Base-by-base conservation (phyloP, 92 coral and sea anemone genomes). In the Epizoanthus stellaris region DNA sequence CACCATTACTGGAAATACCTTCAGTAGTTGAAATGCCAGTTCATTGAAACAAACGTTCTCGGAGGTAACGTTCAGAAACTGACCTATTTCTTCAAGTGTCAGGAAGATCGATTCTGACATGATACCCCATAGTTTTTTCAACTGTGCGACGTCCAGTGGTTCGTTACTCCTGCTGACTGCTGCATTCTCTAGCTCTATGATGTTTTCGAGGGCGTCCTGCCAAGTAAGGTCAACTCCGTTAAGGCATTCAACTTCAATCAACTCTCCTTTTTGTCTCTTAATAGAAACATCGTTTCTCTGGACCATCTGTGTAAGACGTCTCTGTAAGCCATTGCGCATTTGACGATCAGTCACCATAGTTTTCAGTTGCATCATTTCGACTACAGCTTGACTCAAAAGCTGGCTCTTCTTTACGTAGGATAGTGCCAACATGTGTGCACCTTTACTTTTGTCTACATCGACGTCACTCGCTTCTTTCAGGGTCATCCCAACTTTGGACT, bases 341-440 rank as follows among this genome's bases (percentile, higher is more conserved):
- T 30, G 19, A 47, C 62, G 59, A 60, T 80, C 69, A 80, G 85
- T 63, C 17, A 80, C 77, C 38, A 73, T 60, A 8, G 17, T 4
- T 5, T 73, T 73, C 8, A 47, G 62, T 52, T 47, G 3, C 5
- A 14, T 16, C 30, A 73, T 25, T 11, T 15, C 77, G 12, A 75
- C 80, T 43, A 54, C 66, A 54, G 66, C 80, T 1, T 30, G 19
- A 0, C 15, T 2, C 21, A 73, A 25, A 0, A 73, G 64, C 45
- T 73, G 80, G 80, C 64, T 73, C 49, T 73, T 73, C 80, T 53
- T 73, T 3, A 80, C 74, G 42, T 80, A 80, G 9, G 85, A 39
- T 4, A 66, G 0, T 45, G 85, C 85, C 21, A 80, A n/a, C 3
- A 64, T 39, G 85, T 65, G 21, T 1, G 75, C 75, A 7, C 73